phyloP scores from a whole-genome alignment of 2,888 invertebrate species.

The Mesoligia furuncula region DNA sequence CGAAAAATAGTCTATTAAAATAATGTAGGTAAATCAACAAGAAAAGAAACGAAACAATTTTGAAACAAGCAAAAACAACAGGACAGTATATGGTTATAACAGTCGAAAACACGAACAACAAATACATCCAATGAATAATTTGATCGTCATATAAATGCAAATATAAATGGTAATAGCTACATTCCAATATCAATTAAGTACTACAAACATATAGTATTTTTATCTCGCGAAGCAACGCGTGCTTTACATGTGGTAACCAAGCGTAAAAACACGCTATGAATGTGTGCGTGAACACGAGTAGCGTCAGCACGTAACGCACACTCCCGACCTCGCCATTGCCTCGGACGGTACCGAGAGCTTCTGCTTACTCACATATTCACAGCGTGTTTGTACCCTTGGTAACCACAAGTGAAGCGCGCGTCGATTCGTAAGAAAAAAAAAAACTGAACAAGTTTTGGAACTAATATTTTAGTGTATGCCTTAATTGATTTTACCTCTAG shows the following conservation, averaged over 20 bases:
- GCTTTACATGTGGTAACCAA: neutral
- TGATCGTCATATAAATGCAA: conserved; percentile 56
- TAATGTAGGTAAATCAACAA: conserved; percentile 22
- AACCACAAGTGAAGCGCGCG: neutral
- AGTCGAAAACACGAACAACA: conserved; percentile 42
- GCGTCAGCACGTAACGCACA: neutral
- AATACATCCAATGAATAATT: conserved; percentile 41
- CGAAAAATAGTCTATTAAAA: conserved; percentile 23
- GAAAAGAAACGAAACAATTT: conserved; percentile 29
- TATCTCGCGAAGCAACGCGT: neutral
- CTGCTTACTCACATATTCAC: neutral
- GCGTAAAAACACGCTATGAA: neutral
- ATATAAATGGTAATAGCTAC: conserved; percentile 35
- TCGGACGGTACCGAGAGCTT: neutral
- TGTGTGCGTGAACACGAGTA: neutral
- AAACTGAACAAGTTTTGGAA: conserved; percentile 21
- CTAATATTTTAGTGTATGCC: conserved; percentile 36
- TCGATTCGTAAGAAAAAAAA: neutral
- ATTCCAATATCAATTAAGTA: conserved; percentile 54
- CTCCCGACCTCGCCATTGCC: neutral
- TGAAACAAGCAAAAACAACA: conserved; percentile 29
- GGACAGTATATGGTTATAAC: conserved; percentile 26
- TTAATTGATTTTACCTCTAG: conserved; percentile 50
- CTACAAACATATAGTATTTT: conserved; percentile 37
- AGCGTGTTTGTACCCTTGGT: neutral